phyloP scores from a whole-genome alignment of 2,113 vertebrate genomes.

The Lophochroa leadbeateri region DNA sequence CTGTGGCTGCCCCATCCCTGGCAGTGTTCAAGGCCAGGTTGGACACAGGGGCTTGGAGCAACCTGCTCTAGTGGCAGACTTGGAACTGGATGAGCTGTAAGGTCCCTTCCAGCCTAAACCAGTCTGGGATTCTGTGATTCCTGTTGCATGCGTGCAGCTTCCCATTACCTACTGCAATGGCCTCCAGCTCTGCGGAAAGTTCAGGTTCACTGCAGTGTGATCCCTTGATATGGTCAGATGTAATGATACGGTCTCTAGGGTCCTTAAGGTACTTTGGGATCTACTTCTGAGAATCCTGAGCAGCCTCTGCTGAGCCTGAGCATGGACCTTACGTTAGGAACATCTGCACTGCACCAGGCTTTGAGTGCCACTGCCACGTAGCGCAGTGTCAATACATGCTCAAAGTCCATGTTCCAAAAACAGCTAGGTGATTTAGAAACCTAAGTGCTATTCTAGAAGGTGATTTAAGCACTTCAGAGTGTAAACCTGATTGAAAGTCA shows the following conservation, averaged over 20 bases:
- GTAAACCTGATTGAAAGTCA: background rate
- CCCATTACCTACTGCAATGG: accelerated
- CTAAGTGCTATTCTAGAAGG: background rate
- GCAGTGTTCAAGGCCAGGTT: background rate
- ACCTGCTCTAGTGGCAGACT: background rate
- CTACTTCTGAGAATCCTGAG: background rate
- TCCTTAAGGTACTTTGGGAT: background rate
- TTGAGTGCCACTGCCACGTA: background rate
- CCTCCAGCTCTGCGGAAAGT: background rate
- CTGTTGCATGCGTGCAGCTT: background rate
- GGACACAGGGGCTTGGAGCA: background rate
- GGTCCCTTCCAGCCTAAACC: background rate
- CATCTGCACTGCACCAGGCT: background rate
- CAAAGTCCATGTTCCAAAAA: background rate
- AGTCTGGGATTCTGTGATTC: background rate
- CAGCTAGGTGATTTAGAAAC: background rate
- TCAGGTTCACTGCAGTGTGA: background rate
- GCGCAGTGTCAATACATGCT: background rate
- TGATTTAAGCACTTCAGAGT: background rate
- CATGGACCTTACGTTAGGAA: background rate
- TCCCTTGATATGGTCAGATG: accelerated
- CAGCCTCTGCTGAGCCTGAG: background rate
- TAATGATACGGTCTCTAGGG: background rate
- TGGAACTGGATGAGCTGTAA: background rate
- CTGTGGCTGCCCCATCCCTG: too few relatives aligned